Conservation (phyloP, 2,888 invertebrate species). For the Tenthredo livida region DNA sequence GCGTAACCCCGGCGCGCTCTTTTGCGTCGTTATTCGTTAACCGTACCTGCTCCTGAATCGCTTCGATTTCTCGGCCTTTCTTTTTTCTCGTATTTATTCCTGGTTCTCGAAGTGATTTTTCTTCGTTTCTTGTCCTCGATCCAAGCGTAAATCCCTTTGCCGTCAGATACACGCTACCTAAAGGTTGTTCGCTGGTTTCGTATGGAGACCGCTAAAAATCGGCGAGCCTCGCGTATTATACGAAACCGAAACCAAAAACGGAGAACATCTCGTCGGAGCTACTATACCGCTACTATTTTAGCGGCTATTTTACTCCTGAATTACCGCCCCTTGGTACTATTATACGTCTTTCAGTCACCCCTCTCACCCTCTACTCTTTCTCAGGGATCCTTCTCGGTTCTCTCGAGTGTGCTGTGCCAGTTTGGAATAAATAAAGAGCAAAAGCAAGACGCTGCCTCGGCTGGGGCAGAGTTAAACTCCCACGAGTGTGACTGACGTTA, state of each 20-base stretch:
- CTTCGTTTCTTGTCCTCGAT: constrained; percentile 34
- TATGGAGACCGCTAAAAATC: not conserved
- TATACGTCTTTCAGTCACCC: not conserved
- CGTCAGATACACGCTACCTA: not conserved
- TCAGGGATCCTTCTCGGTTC: constrained; percentile 3
- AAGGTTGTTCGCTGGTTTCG: not conserved
- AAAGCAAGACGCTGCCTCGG: constrained; percentile 23
- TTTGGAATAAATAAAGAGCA: constrained; percentile 48
- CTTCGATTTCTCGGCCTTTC: not conserved
- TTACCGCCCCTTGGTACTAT: constrained; percentile 11
- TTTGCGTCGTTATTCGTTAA: constrained; percentile 34
- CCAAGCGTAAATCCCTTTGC: constrained; percentile 14
- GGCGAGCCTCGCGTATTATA: not conserved
- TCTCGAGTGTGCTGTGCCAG: constrained; percentile 31
- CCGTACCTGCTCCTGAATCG: not conserved
- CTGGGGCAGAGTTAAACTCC: constrained; percentile 45
- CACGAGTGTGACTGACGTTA: constrained; percentile 73
- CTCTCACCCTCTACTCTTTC: constrained; percentile 4
- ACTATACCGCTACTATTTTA: not conserved
- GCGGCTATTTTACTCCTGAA: constrained; percentile 18
- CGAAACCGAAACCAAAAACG: not conserved
- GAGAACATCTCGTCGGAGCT: not conserved
- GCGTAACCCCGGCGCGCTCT: constrained; percentile 9
- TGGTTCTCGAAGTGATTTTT: constrained; percentile 31
- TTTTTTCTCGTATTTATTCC: not conserved